phyloP scores from a whole-genome alignment of 1,140 invertebrate species.

The Medauroidea extradentata region DNA sequence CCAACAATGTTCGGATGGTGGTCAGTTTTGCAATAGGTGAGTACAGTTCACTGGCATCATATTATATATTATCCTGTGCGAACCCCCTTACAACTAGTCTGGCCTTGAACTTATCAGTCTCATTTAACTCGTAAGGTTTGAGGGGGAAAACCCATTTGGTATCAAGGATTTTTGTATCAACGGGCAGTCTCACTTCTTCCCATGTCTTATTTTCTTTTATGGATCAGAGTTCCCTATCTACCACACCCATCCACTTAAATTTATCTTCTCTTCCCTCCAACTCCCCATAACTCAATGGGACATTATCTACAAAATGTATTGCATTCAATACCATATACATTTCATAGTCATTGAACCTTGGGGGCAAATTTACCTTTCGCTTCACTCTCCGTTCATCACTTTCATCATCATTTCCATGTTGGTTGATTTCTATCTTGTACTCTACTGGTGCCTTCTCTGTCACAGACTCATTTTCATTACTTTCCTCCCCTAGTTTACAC shows the following conservation, averaged over 20 bases:
- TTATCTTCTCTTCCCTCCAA: not conserved
- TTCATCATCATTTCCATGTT: no score
- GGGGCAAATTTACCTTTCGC: no score
- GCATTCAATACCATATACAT: no score
- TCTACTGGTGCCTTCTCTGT: no score
- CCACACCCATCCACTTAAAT: not conserved
- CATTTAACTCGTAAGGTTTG: not conserved
- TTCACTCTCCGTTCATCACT: no score
- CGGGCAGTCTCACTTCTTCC: not conserved
- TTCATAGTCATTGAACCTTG: no score
- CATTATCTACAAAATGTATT: not conserved
- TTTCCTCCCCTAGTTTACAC: no score
- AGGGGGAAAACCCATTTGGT: not conserved
- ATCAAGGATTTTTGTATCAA: not conserved
- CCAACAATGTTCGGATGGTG: not conserved
- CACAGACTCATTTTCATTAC: no score
- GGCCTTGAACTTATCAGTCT: not conserved
- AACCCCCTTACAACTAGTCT: not conserved
- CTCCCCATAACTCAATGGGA: not conserved
- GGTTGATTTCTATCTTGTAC: no score
- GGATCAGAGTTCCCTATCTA: not conserved
- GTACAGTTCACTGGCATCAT: not conserved
- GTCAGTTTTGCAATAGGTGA: not conserved
- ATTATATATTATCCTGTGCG: not conserved
- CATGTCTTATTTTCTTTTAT: not conserved